These are phyloP conservation scores for Melopsittacus undulatus DNA, from an alignment of 2,797 vertebrate species.

Conservation along the genomic window DNA sequence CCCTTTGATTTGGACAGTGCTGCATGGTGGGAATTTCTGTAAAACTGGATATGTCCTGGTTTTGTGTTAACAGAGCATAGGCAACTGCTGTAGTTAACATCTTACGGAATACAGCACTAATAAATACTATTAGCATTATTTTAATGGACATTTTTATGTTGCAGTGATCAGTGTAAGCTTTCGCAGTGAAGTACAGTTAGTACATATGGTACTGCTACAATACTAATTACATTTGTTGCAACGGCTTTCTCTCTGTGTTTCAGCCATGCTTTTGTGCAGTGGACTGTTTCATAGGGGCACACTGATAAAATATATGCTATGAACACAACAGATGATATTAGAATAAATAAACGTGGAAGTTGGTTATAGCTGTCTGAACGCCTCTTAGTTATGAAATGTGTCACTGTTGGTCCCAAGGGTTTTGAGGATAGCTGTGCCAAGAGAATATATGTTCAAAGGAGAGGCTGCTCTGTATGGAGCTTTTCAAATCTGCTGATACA, in stretches of 20 bases:
- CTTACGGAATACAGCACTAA: conserved; percentile 44
- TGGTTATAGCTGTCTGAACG: conserved; percentile 57
- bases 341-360: conserved; percentile 58
- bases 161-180: conserved; percentile 50
- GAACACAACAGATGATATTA: conserved; percentile 28
- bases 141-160: conserved; percentile 67
- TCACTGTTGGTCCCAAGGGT: conserved; percentile 24
- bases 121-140: conserved; percentile 68
- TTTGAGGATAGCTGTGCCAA: conserved; percentile 17
- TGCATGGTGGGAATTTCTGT: conserved; percentile 12
- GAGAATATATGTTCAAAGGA: background rate
- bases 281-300: background rate
- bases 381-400: conserved; percentile 49
- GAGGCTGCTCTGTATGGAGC: background rate
- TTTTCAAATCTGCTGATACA: background rate
- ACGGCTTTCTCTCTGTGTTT: conserved; percentile 32
- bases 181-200: conserved; percentile 40
- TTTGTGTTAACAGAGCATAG: conserved; percentile 18
- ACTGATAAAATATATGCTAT: conserved; percentile 12
- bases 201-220: background rate
- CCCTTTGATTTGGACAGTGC: conserved; percentile 3
- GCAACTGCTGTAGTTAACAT: conserved; percentile 40
- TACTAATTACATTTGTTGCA: conserved; percentile 49
- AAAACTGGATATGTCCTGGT: background rate
- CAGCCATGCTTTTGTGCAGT: conserved; percentile 13